These are phyloP conservation scores for Regulus satrapa DNA, from an alignment of 2,113 vertebrate species.

Conservation along the genomic window DNA sequence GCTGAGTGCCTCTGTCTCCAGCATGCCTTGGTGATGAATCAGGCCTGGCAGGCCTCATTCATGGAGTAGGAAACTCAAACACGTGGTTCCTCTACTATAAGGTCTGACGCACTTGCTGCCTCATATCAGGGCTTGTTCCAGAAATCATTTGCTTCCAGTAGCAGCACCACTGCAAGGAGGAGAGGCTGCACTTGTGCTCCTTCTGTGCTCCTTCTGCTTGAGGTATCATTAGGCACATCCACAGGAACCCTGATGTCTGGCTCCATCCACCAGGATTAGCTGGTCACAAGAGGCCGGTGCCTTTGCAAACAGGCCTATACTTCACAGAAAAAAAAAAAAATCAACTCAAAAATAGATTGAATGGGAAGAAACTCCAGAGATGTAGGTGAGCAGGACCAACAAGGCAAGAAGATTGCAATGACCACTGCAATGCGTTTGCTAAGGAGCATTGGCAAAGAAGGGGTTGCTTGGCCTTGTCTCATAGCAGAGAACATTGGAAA, in stretches of 20 bases:
- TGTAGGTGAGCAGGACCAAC: neutral
- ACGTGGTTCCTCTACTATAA: neutral
- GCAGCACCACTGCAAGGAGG: neutral
- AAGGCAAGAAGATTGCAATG: neutral
- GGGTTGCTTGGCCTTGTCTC: neutral
- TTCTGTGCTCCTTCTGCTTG: neutral
- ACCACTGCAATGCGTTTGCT: neutral
- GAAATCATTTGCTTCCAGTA: neutral
- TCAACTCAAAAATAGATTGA: neutral
- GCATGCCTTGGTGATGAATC: neutral
- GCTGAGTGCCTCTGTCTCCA: neutral
- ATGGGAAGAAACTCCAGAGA: neutral
- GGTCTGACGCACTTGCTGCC: neutral
- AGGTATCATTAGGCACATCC: neutral
- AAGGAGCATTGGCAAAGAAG: neutral
- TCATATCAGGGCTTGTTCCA: neutral
- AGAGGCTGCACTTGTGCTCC: neutral
- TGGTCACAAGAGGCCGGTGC: neutral
- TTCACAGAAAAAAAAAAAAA: too few relatives aligned
- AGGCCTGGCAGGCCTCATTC: neutral
- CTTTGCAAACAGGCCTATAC: neutral
- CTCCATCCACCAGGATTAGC: neutral
- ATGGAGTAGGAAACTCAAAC: neutral
- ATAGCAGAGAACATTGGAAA: neutral
- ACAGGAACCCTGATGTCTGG: neutral